Conservation (phyloP, 1,140 invertebrate genomes). For the Papilio aristodemus region DNA sequence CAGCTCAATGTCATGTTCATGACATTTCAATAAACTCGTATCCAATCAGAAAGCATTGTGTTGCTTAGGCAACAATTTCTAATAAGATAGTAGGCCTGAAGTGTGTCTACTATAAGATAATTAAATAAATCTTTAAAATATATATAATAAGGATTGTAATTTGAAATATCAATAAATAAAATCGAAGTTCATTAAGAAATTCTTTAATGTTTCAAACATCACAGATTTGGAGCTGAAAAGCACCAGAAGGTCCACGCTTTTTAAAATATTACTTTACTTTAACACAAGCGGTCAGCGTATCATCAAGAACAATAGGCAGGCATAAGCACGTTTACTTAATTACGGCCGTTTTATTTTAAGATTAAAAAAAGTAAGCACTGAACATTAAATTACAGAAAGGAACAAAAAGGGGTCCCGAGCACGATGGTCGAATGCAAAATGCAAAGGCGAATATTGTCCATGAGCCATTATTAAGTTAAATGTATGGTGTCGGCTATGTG, state of each 20-base stretch:
- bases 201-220: not conserved
- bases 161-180: no score
- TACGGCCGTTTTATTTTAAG: slow-evolving; percentile 65
- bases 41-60: slow-evolving; percentile 1
- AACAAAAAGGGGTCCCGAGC: slow-evolving; percentile 59
- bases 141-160: no score
- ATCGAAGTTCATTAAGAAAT: not conserved
- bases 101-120: no score
- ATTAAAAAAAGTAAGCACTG: slow-evolving; percentile 55
- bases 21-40: slow-evolving; percentile 2
- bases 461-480: slow-evolving; percentile 69
- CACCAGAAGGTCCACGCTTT: not conserved
- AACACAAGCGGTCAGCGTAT: slow-evolving; percentile 46
- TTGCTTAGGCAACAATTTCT: not conserved
- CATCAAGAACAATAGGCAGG: slow-evolving; percentile 68
- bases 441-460: slow-evolving; percentile 66
- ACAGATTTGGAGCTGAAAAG: not conserved
- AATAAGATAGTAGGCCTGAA: not conserved
- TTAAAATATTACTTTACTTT: slow-evolving; percentile 36
- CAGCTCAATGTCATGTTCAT: not conserved
- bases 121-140: no score
- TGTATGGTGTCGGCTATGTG: slow-evolving; percentile 53
- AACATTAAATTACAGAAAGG: slow-evolving; percentile 64
- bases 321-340: slow-evolving; percentile 67
- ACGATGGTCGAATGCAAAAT: slow-evolving; percentile 53